Base-by-base conservation (phyloP, 2,888 invertebrate species). In the Buathra laborator region DNA sequence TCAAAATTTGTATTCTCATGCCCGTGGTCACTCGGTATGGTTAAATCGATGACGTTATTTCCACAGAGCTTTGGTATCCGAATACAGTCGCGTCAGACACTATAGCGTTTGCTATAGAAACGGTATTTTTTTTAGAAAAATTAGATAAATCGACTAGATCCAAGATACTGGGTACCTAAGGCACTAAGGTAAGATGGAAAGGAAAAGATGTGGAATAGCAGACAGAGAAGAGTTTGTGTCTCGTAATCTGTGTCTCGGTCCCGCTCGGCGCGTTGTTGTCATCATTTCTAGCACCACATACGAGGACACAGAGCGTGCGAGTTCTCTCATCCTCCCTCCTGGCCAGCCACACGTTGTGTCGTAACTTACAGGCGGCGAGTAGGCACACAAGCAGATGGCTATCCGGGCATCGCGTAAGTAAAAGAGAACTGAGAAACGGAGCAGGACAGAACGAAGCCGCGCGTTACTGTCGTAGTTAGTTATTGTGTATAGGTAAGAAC, bases 331-430 rank as follows among this genome's bases (percentile, higher is more conserved):
- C 46, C 46, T 51, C 67, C 67, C 43, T 67, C 74, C 62, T 64
- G n/a, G 44, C 37, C 56, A 62, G 56, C 71, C 56, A 29, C 48
- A 53, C 46, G 56, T 72, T 62, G 86, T 91, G 90, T 91, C 89
- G 91, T 91, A 91, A 91, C 87, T 90, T 86, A 88, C 80, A 85
- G 87, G 81, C 79, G 87, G 89, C 68, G 59, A 48, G 48, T 32
- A 24, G 64, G 43, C 67, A 66, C 67, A 66, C 51, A 71, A 70
- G 74, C 91, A 91, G 91, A 92, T 92, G 92, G 90, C 88, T 88
- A 90, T 89, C 89, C 89, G 68, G 43, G 71, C 79, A 70, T 59
- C 72, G 62, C 59, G 56, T 59, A 68, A 84, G 85, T 77, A 67
- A 75, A 83, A 79, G 82, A 77, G 75, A 81, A 81, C 87, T 86